Base-by-base conservation (phyloP, 1,140 invertebrate species). In the Mactra quadrangularis region DNA sequence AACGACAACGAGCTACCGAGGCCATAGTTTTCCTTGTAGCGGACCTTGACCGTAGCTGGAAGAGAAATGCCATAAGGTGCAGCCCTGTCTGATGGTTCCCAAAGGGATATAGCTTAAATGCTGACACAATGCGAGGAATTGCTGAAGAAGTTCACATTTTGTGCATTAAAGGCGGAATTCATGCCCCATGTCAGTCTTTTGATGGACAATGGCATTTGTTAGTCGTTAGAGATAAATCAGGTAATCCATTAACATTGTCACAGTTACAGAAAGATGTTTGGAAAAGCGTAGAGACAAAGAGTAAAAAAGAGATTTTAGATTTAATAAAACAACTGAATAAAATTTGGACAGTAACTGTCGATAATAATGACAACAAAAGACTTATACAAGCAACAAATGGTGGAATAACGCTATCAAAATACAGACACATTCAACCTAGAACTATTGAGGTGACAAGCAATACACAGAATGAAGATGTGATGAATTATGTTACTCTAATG, bases 221-320 rank as follows among this genome's bases (percentile, higher is more conserved):
- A 1, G 33, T 50, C 22, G 75, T 86, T 3, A 29, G 70, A 3
- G 59, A 74, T 25, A 13, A n/a, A 50, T 6, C 59, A 27, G 59
- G 74, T 2, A 13, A 47, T 15, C 66, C 85, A 27, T 41, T 86
- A 31, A 83, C 85, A 1, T 0, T 62, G 0, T 33, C 79, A 1
- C 76, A 83, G 27, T 35, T 81, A 4, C 78, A 85, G 29, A 85
- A 83, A 33, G 84, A 85, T 50, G 50, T 78, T 3, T 82, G 62
- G 13, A 15, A 7, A 6, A 19, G 22, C 1, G 35, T 35, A 1
- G 25, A 11, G 1, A 22, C 0, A 22, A 41, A 9, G 3, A 45
- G 1, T 1, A 11, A 41, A 64, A 64, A 33, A 22, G 35, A 41
- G 9, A 64, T 64, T 17, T 0, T 45, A 7, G 1, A 6, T 27